Base-by-base conservation (phyloP, 2,888 invertebrate species). In the Amphipoea oculea region DNA sequence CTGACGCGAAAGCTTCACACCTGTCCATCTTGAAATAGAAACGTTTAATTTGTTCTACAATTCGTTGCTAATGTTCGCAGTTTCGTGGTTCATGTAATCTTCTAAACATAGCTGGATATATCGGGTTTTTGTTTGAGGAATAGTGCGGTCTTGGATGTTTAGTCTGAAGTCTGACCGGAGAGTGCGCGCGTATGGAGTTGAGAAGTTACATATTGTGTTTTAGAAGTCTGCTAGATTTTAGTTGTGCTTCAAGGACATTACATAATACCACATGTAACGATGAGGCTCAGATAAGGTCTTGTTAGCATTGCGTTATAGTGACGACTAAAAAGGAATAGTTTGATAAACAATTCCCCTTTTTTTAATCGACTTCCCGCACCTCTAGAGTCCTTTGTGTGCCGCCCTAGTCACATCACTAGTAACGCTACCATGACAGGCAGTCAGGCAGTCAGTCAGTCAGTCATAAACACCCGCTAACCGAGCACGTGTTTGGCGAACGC, bases 1-100 rank as follows among this genome's bases (percentile, higher is more conserved):
- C 86, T 68, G 79, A 85, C 79, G 73, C 69, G 78, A 83, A 89
- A 76, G 63, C 76, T 75, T 78, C 72, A 79, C 91, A 91, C 91
- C 91, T 91, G 91, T 88, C 86, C 71, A n/a, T 74, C 73, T 80
- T 23, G 60, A 88, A 81, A 89, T 89, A 89, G 88, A 81, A 80
- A 67, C 76, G 48, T 78, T 83, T 77, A 79, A 86, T 84, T 78
- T 73, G 70, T 70, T 67, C 78, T n/a, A 84, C 84, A 66, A 78
- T 79, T 77, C 71, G 74, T 71, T 81, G 72, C 67, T 68, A 74
- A 84, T 80, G 29, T 66, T 20, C 48, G 17, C 29, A 20, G 69
- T 73, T 73, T 69, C 36, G 67, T 67, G 51, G 69, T 29, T 84
- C 60, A 57, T 51, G 40, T 69, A 85, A 76, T 76, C 45, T 85